phyloP scores from a whole-genome alignment of 2,113 vertebrate genomes.

The Phasianus colchicus region DNA sequence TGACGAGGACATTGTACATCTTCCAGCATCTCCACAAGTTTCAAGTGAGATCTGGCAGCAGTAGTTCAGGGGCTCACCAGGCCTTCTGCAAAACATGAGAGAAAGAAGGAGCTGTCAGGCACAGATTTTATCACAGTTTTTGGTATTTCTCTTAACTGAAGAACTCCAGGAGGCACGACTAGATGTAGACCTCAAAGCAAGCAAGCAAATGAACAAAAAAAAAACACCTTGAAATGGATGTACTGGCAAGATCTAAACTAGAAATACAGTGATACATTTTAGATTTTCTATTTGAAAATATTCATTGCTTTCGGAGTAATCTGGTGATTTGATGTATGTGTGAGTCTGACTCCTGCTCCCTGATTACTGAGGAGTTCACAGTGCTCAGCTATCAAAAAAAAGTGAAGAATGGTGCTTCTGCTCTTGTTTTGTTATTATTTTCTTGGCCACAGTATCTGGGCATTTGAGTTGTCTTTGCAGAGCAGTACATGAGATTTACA shows the following conservation, averaged over 20 bases:
- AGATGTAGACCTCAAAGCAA: background rate
- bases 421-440: background rate
- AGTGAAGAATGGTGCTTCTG: background rate
- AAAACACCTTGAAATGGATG: background rate
- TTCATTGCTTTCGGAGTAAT: background rate
- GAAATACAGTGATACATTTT: background rate
- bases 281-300: background rate
- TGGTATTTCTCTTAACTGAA: background rate
- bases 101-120: background rate
- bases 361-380: background rate
- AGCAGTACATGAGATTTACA: background rate
- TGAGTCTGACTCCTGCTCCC: background rate
- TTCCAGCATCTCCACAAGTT: background rate
- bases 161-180: background rate
- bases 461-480: background rate
- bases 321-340: background rate
- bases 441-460: background rate
- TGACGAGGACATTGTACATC: fast-evolving
- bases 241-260: background rate
- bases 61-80: background rate
- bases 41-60: background rate
- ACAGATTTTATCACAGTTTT: background rate
- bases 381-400: background rate
- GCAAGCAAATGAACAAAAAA: background rate
- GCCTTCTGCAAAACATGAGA: background rate